These are phyloP conservation scores for Cephus pulcher DNA, from an alignment of 2,888 invertebrate species.

Conservation along the genomic window DNA sequence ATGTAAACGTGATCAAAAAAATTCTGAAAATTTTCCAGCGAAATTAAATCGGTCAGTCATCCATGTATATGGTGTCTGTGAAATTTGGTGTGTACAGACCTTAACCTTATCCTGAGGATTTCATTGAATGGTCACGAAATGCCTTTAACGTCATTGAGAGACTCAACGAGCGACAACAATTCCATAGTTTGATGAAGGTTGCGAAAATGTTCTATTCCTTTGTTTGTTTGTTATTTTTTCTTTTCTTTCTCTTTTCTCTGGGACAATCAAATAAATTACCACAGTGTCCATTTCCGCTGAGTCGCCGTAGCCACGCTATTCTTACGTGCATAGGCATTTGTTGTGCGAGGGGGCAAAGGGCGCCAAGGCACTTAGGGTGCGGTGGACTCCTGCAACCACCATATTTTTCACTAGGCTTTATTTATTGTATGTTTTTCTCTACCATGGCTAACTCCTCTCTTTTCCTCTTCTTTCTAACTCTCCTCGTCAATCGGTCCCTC, in stretches of 20 bases:
- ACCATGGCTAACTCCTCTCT: constrained; percentile 22
- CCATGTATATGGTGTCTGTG: neutral
- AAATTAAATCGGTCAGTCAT: neutral
- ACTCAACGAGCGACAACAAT: neutral
- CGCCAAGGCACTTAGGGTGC: constrained; percentile 57
- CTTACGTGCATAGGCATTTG: constrained; percentile 47
- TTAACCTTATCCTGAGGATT: neutral
- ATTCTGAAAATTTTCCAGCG: neutral
- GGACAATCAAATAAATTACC: constrained; percentile 19
- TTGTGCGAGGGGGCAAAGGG: constrained; percentile 47
- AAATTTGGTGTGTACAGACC: neutral
- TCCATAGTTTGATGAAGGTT: neutral
- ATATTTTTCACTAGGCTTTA: constrained; percentile 55
- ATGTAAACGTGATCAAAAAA: too few relatives aligned
- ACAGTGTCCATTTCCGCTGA: constrained; percentile 16
- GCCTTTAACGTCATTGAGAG: neutral
- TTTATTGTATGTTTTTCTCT: constrained; percentile 50
- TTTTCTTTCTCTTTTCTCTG: neutral
- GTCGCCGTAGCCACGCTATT: constrained; percentile 38
- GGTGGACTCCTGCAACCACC: constrained; percentile 40
- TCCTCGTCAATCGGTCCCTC: neutral
- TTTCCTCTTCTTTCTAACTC: constrained; percentile 21
- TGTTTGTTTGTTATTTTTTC: neutral
- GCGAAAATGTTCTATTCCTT: neutral
- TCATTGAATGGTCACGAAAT: neutral